Percentiles rank a stretch among this genome's conserved stretches.
Evolutionary conservation across 2,113 vertebrate genomes (phyloP).

Genomic region (Platichthys stellatus): DNA sequence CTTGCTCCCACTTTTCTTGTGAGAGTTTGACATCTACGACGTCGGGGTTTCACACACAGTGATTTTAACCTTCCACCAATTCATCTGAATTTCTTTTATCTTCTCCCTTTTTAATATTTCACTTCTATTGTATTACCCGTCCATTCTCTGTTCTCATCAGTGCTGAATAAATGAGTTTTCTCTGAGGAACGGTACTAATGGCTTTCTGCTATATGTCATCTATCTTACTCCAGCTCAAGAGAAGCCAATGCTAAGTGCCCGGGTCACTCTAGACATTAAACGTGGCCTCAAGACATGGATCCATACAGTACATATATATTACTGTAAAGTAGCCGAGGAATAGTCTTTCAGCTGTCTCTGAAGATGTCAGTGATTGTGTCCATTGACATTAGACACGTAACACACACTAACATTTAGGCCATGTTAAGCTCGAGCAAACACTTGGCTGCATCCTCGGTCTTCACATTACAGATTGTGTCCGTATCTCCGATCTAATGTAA

Average conservation of each 20-base stretch:
- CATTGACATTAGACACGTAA: slow-evolving; percentile 3
- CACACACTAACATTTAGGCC: not conserved
- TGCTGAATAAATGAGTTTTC: slow-evolving; percentile 44
- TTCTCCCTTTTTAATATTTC: slow-evolving; percentile 22
- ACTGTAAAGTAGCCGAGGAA: not conserved
- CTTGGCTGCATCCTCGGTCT: slow-evolving; percentile 1
- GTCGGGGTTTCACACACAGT: not conserved
- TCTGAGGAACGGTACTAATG: slow-evolving; percentile 45
- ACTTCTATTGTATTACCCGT: slow-evolving; percentile 13
- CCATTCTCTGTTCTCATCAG: slow-evolving; percentile 35
- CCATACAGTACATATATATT: slow-evolving; percentile 4
- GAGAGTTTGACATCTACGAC: slow-evolving; percentile 21
- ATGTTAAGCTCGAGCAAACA: slow-evolving; percentile 5
- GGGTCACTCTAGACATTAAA: slow-evolving; percentile 20
- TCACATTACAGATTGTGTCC: slow-evolving; percentile 9
- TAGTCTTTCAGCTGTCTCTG: not conserved
- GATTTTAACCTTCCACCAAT: slow-evolving; percentile 9
- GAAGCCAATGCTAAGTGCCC: slow-evolving; percentile 30
- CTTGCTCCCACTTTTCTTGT: slow-evolving; percentile 17
- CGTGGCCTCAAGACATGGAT: not conserved
- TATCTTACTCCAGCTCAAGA: slow-evolving; percentile 37
- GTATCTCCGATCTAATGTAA: slow-evolving; percentile 44
- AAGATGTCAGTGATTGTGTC: slow-evolving; percentile 1
- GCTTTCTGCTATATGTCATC: slow-evolving; percentile 48
- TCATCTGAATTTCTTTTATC: slow-evolving; percentile 33